Evolutionary conservation across 2,113 vertebrate genomes (phyloP), one percentile per base, ranked within the genome.

Genomic region (Vanacampus margaritifer): DNA sequence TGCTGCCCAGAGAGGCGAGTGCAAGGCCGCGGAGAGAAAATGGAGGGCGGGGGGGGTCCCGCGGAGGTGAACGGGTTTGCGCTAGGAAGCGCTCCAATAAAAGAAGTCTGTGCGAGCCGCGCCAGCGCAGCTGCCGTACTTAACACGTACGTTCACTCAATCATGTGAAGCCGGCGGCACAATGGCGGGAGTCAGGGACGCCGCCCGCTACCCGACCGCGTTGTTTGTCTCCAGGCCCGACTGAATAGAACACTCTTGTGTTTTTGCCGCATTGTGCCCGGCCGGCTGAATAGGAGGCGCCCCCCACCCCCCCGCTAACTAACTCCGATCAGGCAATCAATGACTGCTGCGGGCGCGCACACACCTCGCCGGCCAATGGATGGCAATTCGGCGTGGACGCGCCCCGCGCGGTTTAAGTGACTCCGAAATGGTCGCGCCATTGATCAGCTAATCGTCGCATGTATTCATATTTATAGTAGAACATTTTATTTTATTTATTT

Each of bases 251-350:
- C 58, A 51, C 23, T 69, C 35, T 26, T 78, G 78, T 73, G 63
- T 76, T 86, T 84, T 75, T 81, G 80, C 81, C 75, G 81, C 78
- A 86, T 79, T 88, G 83, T 54, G 51, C 16, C 54, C 77, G 51
- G 14, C 54, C 77, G 43, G 32, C 72, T 85, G 81, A 87, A 86
- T 72, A 72, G 79, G 79, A 76, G 71, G 83, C 58, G n/a, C n/a
- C n/a, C n/a, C n/a, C n/a, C n/a, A n/a, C n/a, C n/a, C n/a, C 58
- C 83, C 79, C 53, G 79, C 76, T 65, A 83, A 79, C 81, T 84
- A 68, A 64, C 78, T 79, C 76, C 80, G 71, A 81, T 84, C 80
- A 73, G 86, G 75, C 81, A 87, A 89, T 90, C 86, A 86, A 88
- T 87, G 84, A 90, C 82, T 83, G 79, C 82, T 86, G 80, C 74